These are phyloP conservation scores for Cebidichthys violaceus DNA, from an alignment of 2,113 vertebrate genomes.

Conservation along the genomic window DNA sequence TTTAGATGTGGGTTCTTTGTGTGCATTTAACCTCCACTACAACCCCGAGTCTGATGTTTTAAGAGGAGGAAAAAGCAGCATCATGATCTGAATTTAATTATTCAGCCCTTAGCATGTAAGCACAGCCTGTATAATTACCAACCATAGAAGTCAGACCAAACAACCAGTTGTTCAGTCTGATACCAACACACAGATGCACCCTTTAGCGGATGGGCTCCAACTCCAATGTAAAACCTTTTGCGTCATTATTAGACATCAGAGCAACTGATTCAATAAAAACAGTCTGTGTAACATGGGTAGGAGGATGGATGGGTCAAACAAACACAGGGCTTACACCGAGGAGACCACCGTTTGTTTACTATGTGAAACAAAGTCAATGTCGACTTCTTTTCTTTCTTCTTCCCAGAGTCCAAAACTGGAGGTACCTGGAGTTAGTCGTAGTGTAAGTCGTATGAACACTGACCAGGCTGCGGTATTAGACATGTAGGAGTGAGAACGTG, in stretches of 20 bases:
- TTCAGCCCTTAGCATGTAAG: conserved; percentile 6
- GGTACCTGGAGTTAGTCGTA: not conserved
- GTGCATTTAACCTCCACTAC: not conserved
- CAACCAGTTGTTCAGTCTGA: not conserved
- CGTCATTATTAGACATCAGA: not conserved
- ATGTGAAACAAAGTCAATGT: not conserved
- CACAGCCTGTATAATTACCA: conserved; percentile 15
- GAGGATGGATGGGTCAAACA: not conserved
- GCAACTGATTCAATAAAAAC: not conserved
- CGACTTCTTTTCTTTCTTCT: not conserved
- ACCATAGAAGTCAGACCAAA: conserved; percentile 16
- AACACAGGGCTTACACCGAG: not conserved
- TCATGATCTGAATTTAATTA: conserved; percentile 20
- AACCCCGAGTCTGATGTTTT: not conserved
- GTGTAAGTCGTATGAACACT: no score
- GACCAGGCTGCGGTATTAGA: not conserved
- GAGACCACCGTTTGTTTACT: not conserved
- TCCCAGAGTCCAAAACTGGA: no score
- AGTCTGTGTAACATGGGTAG: not conserved
- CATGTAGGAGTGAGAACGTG: no score
- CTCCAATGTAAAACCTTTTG: not conserved
- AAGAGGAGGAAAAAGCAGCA: not conserved
- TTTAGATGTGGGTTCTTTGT: not conserved
- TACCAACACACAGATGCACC: not conserved
- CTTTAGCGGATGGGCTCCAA: not conserved